Percentiles rank a stretch among this genome's conserved stretches.
These are phyloP conservation scores for Meta bourneti DNA, from an alignment of 2,888 invertebrate species.

Conservation along the genomic window DNA sequence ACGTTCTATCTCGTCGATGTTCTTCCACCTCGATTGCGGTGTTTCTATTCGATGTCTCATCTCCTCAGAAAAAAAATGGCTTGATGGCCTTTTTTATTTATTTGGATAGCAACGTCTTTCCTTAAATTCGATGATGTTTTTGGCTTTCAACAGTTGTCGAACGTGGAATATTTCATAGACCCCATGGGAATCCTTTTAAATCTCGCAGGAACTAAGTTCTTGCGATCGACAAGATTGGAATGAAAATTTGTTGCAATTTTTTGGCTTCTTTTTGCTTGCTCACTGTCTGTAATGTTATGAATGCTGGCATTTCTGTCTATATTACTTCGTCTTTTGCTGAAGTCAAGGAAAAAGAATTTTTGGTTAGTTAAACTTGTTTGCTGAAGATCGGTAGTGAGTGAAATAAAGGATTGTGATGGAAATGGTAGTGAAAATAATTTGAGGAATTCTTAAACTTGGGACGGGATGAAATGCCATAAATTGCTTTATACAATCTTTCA, in stretches of 20 bases:
- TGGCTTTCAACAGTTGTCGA: constrained; percentile 8
- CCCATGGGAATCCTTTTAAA: background rate
- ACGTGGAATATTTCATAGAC: constrained; percentile 1
- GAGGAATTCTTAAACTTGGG: too few relatives aligned
- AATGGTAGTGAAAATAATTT: too few relatives aligned
- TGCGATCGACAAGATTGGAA: constrained; percentile 23
- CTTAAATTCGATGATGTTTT: constrained; percentile 50
- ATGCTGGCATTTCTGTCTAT: too few relatives aligned
- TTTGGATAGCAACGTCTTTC: constrained; percentile 22
- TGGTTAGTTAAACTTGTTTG: too few relatives aligned
- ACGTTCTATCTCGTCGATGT: background rate
- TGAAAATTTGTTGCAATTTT: constrained; percentile 9
- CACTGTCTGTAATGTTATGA: too few relatives aligned
- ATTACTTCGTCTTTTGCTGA: too few relatives aligned
- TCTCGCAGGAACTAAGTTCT: background rate
- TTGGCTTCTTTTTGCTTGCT: background rate
- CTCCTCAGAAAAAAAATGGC: background rate
- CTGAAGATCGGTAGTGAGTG: too few relatives aligned
- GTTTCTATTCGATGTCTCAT: constrained; percentile 33
- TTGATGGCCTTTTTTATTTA: constrained; percentile 22
- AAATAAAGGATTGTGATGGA: too few relatives aligned
- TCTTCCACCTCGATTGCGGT: constrained; percentile 30
- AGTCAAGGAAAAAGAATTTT: too few relatives aligned
- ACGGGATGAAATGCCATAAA: too few relatives aligned
- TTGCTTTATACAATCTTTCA: too few relatives aligned